These are phyloP conservation scores for Apotomis betuletana DNA, from an alignment of 2,888 invertebrate species.

Conservation along the genomic window DNA sequence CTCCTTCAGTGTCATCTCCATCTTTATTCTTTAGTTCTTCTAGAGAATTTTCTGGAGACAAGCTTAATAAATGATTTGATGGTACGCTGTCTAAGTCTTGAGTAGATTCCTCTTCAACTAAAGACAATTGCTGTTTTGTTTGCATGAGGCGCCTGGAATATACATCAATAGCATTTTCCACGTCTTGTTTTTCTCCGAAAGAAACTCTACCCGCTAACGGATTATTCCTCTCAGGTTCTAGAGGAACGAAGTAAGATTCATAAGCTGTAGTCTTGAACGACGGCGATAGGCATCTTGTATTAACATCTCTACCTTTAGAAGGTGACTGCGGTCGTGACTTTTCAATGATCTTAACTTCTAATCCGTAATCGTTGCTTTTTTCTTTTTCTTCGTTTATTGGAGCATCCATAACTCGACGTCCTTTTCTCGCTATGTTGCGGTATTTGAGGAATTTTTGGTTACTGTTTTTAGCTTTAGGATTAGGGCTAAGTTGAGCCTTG, in stretches of 20 bases:
- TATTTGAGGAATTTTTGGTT: constrained; percentile 67
- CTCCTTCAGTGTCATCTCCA: constrained; percentile 45
- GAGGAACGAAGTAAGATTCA: constrained; percentile 71
- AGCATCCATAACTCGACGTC: constrained; percentile 63
- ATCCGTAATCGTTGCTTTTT: constrained; percentile 61
- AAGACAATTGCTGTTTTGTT: constrained; percentile 74
- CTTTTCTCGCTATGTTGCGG: constrained; percentile 66
- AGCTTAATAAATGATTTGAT: constrained; percentile 66
- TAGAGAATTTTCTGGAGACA: constrained; percentile 65
- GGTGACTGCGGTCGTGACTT: constrained; percentile 58
- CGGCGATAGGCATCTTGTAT: constrained; percentile 60
- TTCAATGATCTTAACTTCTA: constrained; percentile 74
- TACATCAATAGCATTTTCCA: constrained; percentile 66
- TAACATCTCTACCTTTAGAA: constrained; percentile 56
- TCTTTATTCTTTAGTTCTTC: constrained; percentile 54
- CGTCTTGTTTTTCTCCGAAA: constrained; percentile 60
- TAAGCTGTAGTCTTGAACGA: constrained; percentile 61
- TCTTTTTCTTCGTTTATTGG: constrained; percentile 55
- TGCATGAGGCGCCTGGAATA: constrained; percentile 63
- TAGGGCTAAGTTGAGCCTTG: constrained; percentile 72
- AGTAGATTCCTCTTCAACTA: constrained; percentile 80
- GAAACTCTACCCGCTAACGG: constrained; percentile 59
- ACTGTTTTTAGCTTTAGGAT: constrained; percentile 61
- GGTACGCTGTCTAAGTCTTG: constrained; percentile 77
- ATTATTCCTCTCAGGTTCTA: constrained; percentile 56